These are phyloP conservation scores for Trichomycterus rosablanca DNA, from an alignment of 2,113 vertebrate species.

Conservation along the genomic window DNA sequence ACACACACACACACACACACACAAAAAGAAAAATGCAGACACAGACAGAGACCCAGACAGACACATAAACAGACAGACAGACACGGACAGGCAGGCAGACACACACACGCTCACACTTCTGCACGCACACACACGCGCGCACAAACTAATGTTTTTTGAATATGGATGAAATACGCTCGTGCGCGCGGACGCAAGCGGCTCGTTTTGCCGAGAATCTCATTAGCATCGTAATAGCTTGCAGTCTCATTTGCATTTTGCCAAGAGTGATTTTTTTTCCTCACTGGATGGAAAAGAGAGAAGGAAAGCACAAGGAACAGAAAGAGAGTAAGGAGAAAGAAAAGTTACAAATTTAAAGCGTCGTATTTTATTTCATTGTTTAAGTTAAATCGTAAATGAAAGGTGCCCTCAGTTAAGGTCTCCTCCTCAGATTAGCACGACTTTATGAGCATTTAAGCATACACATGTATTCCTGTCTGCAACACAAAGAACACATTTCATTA, in stretches of 20 bases:
- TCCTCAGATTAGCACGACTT: conserved; percentile 53
- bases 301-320: conserved; percentile 24
- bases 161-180: conserved; percentile 72
- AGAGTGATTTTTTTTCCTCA: conserved; percentile 66
- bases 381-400: conserved; percentile 73
- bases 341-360: conserved; percentile 64
- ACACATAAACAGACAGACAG: too few species aligned
- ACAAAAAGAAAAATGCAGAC: too few species aligned
- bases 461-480: conserved; percentile 51
- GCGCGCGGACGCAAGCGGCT: conserved; percentile 64
- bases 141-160: conserved; percentile 70
- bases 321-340: conserved; percentile 43
- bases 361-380: conserved; percentile 70
- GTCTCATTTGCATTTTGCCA: conserved; percentile 78
- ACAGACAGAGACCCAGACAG: too few species aligned
- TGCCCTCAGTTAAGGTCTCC: conserved; percentile 65
- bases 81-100: too few species aligned
- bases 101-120: too few species aligned
- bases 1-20: too few species aligned
- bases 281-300: conserved; percentile 53
- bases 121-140: conserved; percentile 13
- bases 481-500: conserved; percentile 61
- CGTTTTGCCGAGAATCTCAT: conserved; percentile 77
- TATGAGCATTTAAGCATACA: conserved; percentile 61
- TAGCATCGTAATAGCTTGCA: conserved; percentile 80